Percentiles rank a stretch among this genome's conserved stretches.
Evolutionary conservation across 2,888 invertebrate genomes (phyloP).

Genomic region (Hydrotaea diabolus): DNA sequence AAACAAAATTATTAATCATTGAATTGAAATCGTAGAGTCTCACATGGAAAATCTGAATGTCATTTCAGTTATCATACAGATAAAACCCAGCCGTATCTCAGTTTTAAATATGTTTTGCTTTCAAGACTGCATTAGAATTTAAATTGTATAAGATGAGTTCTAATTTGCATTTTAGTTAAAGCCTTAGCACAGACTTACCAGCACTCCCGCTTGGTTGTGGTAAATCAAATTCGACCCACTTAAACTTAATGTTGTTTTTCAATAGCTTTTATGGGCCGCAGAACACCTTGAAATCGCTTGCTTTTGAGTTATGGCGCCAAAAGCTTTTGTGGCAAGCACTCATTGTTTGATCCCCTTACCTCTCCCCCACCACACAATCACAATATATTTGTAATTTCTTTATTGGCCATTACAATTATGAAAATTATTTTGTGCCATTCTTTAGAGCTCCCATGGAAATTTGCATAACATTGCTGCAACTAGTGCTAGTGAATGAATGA

Average conservation of each 20-base stretch:
- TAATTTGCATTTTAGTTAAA: too few species aligned
- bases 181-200: too few species aligned
- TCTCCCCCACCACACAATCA: too few species aligned
- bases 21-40: background rate
- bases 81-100: too few species aligned
- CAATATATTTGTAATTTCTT: background rate
- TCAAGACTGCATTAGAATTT: too few species aligned
- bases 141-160: too few species aligned
- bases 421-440: background rate
- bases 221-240: background rate
- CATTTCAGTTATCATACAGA: too few species aligned
- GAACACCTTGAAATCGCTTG: background rate
- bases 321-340: background rate
- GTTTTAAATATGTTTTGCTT: too few species aligned
- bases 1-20: background rate
- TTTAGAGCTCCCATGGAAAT: background rate
- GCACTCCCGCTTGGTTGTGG: too few species aligned
- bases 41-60: too few species aligned
- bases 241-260: background rate
- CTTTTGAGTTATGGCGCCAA: background rate
- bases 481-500: background rate
- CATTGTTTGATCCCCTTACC: background rate
- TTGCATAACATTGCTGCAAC: conserved; percentile 12
- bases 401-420: conserved; percentile 9
- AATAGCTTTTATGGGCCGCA: background rate